Evolutionary conservation across 2,888 invertebrate genomes (phyloP).

Genomic region (Chrysotoxum bicinctum): DNA sequence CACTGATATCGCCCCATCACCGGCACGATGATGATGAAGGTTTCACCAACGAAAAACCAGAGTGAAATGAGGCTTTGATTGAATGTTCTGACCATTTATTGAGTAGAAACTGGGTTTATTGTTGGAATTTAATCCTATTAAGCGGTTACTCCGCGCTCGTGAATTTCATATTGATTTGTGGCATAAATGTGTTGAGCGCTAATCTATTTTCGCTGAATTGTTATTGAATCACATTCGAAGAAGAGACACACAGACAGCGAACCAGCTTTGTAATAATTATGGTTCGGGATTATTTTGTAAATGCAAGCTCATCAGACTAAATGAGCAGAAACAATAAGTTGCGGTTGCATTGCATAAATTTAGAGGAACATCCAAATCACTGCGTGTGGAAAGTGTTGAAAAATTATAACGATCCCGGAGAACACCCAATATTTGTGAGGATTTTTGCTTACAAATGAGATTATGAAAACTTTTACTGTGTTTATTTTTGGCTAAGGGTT

Average conservation of each 20-base stretch:
- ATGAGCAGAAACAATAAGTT: conserved; percentile 19
- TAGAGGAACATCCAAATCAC: neutral
- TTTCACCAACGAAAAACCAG: neutral
- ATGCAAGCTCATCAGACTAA: conserved; percentile 21
- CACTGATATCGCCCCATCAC: neutral
- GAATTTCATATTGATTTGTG: conserved; percentile 50
- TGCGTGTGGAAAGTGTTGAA: neutral
- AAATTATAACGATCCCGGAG: neutral
- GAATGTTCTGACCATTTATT: conserved; percentile 52
- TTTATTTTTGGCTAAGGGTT: neutral
- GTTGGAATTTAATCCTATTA: conserved; percentile 59
- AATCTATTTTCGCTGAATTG: conserved; percentile 35
- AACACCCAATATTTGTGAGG: neutral
- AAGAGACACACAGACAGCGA: neutral
- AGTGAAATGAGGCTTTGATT: conserved; percentile 46
- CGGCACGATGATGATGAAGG: conserved; percentile 1
- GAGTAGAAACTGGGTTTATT: conserved; percentile 40
- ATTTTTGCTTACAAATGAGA: neutral
- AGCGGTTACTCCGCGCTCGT: conserved; percentile 26
- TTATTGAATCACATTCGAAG: conserved; percentile 27
- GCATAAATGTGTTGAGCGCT: conserved; percentile 33
- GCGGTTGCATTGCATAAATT: neutral
- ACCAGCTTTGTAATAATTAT: conserved; percentile 4
- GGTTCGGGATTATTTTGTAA: conserved; percentile 8
- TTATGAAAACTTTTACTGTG: neutral